A percentile compares a stretch with the other conserved stretches of the same genome.
Conservation (phyloP, 2,888 invertebrate genomes). For the Scaptomyza parva region DNA sequence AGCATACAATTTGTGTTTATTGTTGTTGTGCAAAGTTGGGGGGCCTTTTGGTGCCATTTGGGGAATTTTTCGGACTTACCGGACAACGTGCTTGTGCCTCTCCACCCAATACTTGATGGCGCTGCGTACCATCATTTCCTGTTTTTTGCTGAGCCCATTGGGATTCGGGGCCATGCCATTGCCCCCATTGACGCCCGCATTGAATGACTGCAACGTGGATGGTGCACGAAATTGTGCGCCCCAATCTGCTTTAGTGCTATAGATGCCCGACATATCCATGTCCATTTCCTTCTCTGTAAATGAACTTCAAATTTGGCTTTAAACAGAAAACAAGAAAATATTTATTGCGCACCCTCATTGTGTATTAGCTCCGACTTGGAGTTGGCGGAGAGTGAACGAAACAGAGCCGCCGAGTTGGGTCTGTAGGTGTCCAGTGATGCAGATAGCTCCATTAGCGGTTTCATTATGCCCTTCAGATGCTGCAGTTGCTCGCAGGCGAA, state of each 20-base stretch:
- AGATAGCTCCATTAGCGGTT: slow-evolving; percentile 93
- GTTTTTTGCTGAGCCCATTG: slow-evolving; percentile 92
- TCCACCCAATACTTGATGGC: slow-evolving; percentile 97
- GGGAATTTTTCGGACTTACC: slow-evolving; percentile 86
- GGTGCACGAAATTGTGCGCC: slow-evolving; percentile 90
- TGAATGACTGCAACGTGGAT: slow-evolving; percentile 88
- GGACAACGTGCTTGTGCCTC: slow-evolving; percentile 94
- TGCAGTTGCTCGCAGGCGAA: slow-evolving; percentile 94
- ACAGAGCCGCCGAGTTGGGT: slow-evolving; percentile 90
- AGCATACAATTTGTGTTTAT: slow-evolving; percentile 15
- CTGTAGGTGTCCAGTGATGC: slow-evolving; percentile 92
- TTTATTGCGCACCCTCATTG: slow-evolving; percentile 84
- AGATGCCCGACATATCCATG: slow-evolving; percentile 90
- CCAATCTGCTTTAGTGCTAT: slow-evolving; percentile 91
- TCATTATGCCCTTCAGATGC: slow-evolving; percentile 94
- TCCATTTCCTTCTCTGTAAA: slow-evolving; percentile 86
- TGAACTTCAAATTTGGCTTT: slow-evolving; percentile 10
- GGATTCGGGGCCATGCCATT: slow-evolving; percentile 87
- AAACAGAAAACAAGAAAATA: neutral
- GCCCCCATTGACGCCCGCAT: slow-evolving; percentile 79
- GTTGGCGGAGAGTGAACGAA: slow-evolving; percentile 86
- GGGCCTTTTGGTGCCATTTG: slow-evolving; percentile 1
- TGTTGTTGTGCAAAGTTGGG: neutral
- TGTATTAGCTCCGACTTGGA: slow-evolving; percentile 84
- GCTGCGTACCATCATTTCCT: slow-evolving; percentile 93